Conservation (phyloP, 2,797 vertebrate species). For the Coreius guichenoti region DNA sequence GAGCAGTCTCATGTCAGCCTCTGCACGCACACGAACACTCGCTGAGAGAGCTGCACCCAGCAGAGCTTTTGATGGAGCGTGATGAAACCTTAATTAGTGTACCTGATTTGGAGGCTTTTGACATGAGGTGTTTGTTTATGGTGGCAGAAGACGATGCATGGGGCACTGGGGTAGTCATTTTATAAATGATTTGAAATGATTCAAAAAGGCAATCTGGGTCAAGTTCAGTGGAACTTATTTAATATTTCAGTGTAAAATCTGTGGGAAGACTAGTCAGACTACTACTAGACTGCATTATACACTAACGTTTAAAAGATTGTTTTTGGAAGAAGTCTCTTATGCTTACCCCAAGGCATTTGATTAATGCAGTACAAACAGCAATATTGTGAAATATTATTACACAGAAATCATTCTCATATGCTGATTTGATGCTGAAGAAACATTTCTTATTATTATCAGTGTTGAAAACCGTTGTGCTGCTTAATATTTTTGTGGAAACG, state of each 20-base stretch:
- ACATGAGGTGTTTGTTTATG: slow-evolving; percentile 40
- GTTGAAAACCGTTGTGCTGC: background rate
- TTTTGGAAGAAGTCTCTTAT: background rate
- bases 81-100: slow-evolving; percentile 47
- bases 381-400: background rate
- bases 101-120: slow-evolving; percentile 30
- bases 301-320: background rate
- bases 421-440: background rate
- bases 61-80: slow-evolving; percentile 44
- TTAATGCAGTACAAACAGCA: background rate
- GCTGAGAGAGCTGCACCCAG: slow-evolving; percentile 22
- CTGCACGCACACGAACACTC: background rate
- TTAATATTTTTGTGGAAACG: background rate
- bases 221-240: slow-evolving; percentile 10
- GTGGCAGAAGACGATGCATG: background rate
- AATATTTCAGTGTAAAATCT: slow-evolving; percentile 17
- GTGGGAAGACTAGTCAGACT: background rate
- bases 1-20: background rate
- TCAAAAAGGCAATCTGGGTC: slow-evolving; percentile 16
- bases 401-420: background rate
- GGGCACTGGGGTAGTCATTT: background rate
- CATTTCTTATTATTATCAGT: background rate
- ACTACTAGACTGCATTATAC: background rate
- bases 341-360: too few relatives aligned
- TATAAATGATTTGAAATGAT: slow-evolving; percentile 13